Percentiles rank a stretch among this genome's conserved stretches.
Evolutionary conservation across 2,888 invertebrate species (phyloP).

Genomic region (Formica aserva): DNA sequence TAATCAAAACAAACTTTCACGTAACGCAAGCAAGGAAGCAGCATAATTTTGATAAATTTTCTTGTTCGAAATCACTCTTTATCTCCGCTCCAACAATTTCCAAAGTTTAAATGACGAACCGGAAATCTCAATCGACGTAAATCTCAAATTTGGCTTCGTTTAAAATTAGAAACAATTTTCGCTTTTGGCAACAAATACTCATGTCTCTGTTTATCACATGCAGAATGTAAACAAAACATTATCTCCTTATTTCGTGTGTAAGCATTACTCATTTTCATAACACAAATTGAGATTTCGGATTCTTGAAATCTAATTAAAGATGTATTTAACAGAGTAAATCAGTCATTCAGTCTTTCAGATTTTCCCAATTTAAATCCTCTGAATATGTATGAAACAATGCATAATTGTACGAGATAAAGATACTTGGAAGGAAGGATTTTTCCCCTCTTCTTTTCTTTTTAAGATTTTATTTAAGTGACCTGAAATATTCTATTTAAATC

Average conservation of each 20-base stretch:
- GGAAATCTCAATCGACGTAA: neutral
- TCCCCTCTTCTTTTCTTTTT: neutral
- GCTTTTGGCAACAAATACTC: too few species aligned
- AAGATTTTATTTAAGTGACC: neutral
- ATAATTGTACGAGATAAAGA: neutral
- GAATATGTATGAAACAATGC: neutral
- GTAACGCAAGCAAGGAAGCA: neutral
- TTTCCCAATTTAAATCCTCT: neutral
- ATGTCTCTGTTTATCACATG: neutral
- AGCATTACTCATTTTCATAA: neutral
- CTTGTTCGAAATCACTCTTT: neutral
- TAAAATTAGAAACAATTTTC: neutral
- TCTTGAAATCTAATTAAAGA: neutral
- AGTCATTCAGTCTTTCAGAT: neutral
- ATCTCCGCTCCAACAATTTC: neutral
- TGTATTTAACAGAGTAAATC: neutral
- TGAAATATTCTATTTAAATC: neutral
- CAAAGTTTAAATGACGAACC: neutral
- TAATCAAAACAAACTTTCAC: neutral
- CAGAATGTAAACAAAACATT: neutral
- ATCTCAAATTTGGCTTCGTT: neutral
- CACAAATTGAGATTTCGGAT: neutral
- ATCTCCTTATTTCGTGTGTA: neutral
- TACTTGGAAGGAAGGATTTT: neutral
- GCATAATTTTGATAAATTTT: slow-evolving; percentile 4